Conservation (phyloP, 2,797 vertebrate genomes). For the Microtus agrestis region DNA sequence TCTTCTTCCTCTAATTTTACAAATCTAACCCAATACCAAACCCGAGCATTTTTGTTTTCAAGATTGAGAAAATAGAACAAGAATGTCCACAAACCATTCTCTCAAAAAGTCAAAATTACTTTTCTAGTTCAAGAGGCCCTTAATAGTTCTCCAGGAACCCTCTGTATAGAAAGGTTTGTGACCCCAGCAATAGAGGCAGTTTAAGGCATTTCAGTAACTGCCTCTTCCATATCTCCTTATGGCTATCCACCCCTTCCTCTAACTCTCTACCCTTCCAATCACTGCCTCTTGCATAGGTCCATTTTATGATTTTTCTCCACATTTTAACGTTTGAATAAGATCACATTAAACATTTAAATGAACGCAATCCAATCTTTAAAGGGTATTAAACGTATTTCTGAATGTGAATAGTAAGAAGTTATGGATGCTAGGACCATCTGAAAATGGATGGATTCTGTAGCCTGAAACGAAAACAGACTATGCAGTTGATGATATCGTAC, state of each 20-base stretch:
- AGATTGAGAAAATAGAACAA: constrained; percentile 13
- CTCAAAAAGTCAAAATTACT: constrained; percentile 35
- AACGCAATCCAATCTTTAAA: not conserved
- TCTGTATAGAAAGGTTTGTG: constrained; percentile 44
- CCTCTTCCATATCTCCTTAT: not conserved
- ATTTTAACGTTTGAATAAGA: constrained; percentile 12
- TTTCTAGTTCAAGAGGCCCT: not conserved
- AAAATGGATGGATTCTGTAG: not conserved
- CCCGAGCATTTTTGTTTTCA: not conserved
- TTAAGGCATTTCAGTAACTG: constrained; percentile 18
- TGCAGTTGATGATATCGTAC: not conserved
- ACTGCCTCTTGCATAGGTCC: not conserved
- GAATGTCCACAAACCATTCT: not conserved
- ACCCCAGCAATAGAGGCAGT: constrained; percentile 45
- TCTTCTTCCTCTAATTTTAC: not conserved
- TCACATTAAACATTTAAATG: constrained; percentile 4
- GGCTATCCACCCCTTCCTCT: not conserved
- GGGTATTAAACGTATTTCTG: not conserved
- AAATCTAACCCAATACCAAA: not conserved
- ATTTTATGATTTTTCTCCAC: not conserved
- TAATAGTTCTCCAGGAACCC: not conserved
- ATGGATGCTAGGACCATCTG: not conserved
- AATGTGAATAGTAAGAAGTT: constrained; percentile 63
- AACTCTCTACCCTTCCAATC: not conserved
- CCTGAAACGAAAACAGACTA: constrained; percentile 22